A percentile compares a stretch with the other conserved stretches of the same genome.
Conservation (phyloP, 2,888 invertebrate species). For the Patella pellucida region DNA sequence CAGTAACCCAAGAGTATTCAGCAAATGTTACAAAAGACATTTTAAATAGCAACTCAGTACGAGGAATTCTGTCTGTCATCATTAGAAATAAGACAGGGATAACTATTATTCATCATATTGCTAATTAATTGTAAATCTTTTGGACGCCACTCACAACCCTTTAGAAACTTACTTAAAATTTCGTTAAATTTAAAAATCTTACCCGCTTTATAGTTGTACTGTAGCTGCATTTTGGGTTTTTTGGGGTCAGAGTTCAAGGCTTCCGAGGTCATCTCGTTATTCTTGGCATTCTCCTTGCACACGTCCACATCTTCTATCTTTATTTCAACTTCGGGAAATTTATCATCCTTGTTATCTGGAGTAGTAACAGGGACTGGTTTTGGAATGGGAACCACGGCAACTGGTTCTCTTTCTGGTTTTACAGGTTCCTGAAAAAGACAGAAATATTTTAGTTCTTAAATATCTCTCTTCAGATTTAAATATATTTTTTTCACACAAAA, state of each 20-base stretch:
- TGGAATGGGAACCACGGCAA: neutral
- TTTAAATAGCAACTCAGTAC: too few relatives aligned
- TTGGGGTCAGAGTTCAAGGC: conserved; percentile 20
- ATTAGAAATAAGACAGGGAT: too few relatives aligned
- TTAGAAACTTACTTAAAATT: neutral
- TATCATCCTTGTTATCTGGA: conserved; percentile 4
- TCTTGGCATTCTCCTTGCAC: conserved; percentile 24
- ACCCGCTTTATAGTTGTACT: conserved; percentile 56
- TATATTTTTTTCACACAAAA: too few relatives aligned
- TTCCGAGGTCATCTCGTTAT: conserved; percentile 3
- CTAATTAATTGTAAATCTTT: conserved; percentile 14
- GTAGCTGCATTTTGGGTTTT: conserved; percentile 19
- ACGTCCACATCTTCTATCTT: conserved; percentile 40
- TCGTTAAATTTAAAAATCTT: conserved; percentile 13
- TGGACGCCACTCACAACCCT: neutral
- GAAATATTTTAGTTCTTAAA: too few relatives aligned
- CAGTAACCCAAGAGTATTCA: too few relatives aligned
- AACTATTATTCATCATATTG: too few relatives aligned
- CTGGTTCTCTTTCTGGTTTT: neutral
- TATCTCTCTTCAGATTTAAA: too few relatives aligned
- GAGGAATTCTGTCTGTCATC: too few relatives aligned
- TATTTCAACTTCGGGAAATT: conserved; percentile 39
- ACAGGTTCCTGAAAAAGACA: too few relatives aligned
- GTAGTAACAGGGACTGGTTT: neutral
- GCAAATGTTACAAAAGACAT: too few relatives aligned